phyloP scores from a whole-genome alignment of 1,140 invertebrate species.

The Ostrea denselamellosa region DNA sequence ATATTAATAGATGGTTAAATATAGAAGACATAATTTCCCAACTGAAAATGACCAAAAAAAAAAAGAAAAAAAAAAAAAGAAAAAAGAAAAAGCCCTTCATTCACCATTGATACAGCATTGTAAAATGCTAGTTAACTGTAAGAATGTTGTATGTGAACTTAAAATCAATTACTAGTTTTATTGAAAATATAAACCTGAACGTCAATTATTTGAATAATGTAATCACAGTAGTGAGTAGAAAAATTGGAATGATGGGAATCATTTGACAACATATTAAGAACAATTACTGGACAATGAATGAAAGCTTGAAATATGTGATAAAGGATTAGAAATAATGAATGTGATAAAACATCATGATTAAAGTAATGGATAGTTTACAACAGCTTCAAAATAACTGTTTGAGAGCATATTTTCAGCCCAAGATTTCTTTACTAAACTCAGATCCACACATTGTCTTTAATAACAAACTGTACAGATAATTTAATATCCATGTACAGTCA shows the following conservation, averaged over 20 bases:
- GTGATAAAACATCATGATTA: slow-evolving; percentile 19
- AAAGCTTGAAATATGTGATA: neutral
- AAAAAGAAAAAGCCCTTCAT: no score
- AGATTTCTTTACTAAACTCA: neutral
- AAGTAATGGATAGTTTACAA: neutral
- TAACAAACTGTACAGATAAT: neutral
- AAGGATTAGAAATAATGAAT: neutral
- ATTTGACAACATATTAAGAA: neutral
- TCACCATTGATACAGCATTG: no score
- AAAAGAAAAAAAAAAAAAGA: no score
- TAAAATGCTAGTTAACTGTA: no score
- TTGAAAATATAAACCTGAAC: no score
- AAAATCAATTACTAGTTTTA: no score
- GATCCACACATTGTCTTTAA: neutral
- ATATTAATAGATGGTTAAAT: no score
- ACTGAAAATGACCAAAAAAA: neutral
- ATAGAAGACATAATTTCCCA: no score
- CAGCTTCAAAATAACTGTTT: neutral
- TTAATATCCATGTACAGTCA: neutral
- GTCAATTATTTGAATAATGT: neutral
- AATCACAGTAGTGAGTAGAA: neutral
- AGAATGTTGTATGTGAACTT: no score
- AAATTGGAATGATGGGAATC: slow-evolving; percentile 7
- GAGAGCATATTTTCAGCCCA: neutral
- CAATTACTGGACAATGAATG: neutral